Evolutionary conservation across 2,797 vertebrate genomes (phyloP), one percentile per base, ranked within the genome.

Genomic region (Dendrocincla fuliginosa): DNA sequence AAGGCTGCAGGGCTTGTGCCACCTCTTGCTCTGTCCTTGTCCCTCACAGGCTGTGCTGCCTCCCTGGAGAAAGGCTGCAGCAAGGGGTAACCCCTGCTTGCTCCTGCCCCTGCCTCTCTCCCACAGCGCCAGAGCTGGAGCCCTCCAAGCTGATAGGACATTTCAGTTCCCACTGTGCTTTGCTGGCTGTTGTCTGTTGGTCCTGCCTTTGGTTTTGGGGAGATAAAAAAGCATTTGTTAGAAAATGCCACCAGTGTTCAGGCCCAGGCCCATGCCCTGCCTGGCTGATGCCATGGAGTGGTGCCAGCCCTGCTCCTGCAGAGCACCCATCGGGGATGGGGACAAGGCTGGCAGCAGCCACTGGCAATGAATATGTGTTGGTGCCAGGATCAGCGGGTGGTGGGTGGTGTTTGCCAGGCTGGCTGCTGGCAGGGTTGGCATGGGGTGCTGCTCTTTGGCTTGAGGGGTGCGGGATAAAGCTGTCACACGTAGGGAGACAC

Each of bases 171-270:
- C 35, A 1, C 64, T 47, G 41, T 24, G 60, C 86, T 60, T 49
- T 87, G 44, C 70, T 19, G 1, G 28, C 47, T 78, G 53, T 73
- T 67, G 65, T n/a, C 87, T 42, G 47, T 81, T 90, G 70, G 47
- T 76, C 17, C 78, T 73, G 78, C 42, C 28, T 52, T 63, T 56
- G 70, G 11, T 69, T 52, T 83, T n/a, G 73, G 44, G 53, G 25
- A 94, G 89, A 69, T 86, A 88, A 91, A 13, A 46, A 35, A 46
- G 70, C 25, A 53, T 91, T 93, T 93, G 87, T 53, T 52, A 84
- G 89, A 82, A 94, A 84, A 53, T 30, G 42, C n/a, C 68, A 11
- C 5, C n/a, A 44, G 53, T 5, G 81, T 20, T 91, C 55, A 79
- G 47, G 39, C 50, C 1, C 5, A 37, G 22, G 17, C 18, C 15